Evolutionary conservation across 1,140 invertebrate species (phyloP), one percentile per base, ranked within the genome.

Genomic region (Drosophila ohnishii): DNA sequence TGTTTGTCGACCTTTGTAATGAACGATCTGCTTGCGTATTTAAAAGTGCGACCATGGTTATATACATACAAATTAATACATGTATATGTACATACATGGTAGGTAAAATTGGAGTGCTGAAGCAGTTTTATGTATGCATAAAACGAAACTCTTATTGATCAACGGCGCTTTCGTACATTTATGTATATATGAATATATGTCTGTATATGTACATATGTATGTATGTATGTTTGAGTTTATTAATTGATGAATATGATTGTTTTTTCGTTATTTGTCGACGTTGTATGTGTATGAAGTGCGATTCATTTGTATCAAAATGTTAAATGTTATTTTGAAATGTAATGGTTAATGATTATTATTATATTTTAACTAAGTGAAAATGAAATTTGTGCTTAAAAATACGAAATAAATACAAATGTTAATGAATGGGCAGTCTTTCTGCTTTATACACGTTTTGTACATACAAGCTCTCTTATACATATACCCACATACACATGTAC

Each of bases 231-330:
- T 13, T 35, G 34, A 22, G 22, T 16, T 30, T 39, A 51, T 59
- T 37, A 64, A 13, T 64, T 66, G 22, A 47, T 47, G 39, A 62
- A 35, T 30, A 28, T 13, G 10, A 35, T 45, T 63, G 35, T 25
- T 42, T 39, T 3, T 51, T 16, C 10, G 30, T 66, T 66, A 19
- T 39, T 39, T 14, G 34, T 39, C 22, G 22, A 19, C 9, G 11
- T 30, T 14, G 19, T 30, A 25, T 62, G 25, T 57, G 11, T 37
- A 55, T 11, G 5, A 19, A 62, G 22, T 35, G 48, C 11, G 30
- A 39, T 30, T 13, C n/a, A 6, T 59, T 59, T 39, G 28, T 35
- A 34, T 32, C n/a, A n/a, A 11, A 16, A n/a, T 22, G 19, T 22
- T 19, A 22, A 6, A 10, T 19, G 8, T 48, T 3, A 2, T 1